Percentiles rank a stretch among this genome's conserved stretches.
These are phyloP conservation scores for Aelia acuminata DNA, from an alignment of 2,888 invertebrate species.

Conservation along the genomic window DNA sequence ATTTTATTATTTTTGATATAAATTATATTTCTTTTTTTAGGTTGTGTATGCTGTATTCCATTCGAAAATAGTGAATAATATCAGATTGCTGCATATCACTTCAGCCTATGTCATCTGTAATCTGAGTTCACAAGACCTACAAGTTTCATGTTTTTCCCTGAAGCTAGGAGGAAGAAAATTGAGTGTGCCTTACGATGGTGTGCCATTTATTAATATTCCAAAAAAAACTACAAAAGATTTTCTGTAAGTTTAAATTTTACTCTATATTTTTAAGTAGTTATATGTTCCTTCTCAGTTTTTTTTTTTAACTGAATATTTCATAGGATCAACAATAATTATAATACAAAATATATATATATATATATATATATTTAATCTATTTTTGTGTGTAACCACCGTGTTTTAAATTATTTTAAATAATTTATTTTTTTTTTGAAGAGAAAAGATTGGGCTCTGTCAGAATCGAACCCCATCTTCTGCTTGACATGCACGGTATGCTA, in stretches of 20 bases:
- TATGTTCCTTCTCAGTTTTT: too few relatives aligned
- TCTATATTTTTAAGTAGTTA: too few relatives aligned
- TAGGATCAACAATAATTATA: too few relatives aligned
- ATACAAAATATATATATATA: too few relatives aligned
- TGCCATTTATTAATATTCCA: constrained; percentile 24
- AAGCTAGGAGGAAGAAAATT: constrained; percentile 38
- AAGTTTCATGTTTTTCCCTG: constrained; percentile 73
- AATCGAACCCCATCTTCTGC: too few relatives aligned
- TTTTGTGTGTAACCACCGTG: too few relatives aligned
- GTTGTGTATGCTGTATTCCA: constrained; percentile 76
- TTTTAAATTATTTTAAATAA: too few relatives aligned
- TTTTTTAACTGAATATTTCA: too few relatives aligned
- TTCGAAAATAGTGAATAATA: constrained; percentile 77
- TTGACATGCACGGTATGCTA: too few relatives aligned
- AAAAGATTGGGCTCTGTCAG: too few relatives aligned
- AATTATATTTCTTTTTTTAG: constrained; percentile 68
- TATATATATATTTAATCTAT: too few relatives aligned
- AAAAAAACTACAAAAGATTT: constrained; percentile 51
- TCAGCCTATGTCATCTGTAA: constrained; percentile 78
- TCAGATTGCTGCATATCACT: constrained; percentile 76
- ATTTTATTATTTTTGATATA: background rate
- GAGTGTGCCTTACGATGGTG: constrained; percentile 22
- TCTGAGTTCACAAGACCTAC: constrained; percentile 72
- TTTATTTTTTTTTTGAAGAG: too few relatives aligned
- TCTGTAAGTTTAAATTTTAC: constrained; percentile 15